Base-by-base conservation (phyloP, 2,797 vertebrate species). In the Acanthis flammea region DNA sequence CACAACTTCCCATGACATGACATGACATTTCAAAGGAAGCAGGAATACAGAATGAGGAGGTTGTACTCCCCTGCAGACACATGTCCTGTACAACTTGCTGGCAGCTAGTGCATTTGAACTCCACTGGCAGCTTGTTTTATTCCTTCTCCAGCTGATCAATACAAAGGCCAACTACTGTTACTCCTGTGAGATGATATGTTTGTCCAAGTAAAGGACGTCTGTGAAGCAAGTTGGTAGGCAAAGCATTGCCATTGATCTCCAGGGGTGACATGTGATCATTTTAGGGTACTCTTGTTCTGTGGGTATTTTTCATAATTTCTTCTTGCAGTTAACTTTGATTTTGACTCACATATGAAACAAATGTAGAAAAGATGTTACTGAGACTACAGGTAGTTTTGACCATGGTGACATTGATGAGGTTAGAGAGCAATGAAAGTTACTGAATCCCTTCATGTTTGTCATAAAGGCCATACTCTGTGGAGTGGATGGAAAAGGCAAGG, bases 321-420 rank as follows among this genome's bases (percentile, higher is more conserved):
- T 82, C 60, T 76, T 79, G 17, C 27, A 45, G 22, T 54, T 76
- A 63, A 45, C 80, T 85, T 78, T 60, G 22, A 45, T 82, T 81
- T 78, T 50, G 42, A 81, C 17, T 67, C 77, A 28, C 3, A 31
- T 48, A 25, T 27, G 16, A 65, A 90, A 45, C 21, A n/a, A 24
- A 42, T 3, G 10, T 57, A 48, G 54, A 55, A 63, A 74, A 48
- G 9, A n/a, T 48, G 5, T 55, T 71, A 48, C 9, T 68, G 50
- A 68, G 24, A 31, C 37, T 71, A 19, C 30, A 21, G 45, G 27
- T 50, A 47, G 22, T 71, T 89, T 84, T 77, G 37, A 47, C n/a
- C 17, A 11, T 51, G 16, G n/a, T 75, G n/a, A 54, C 27, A 55
- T 35, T 53, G 54, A 54, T 9, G 16, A 63, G 13, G 4, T 45